Evolutionary conservation across 2,888 invertebrate species (phyloP).

Genomic region (Sarcophaga carnaria): DNA sequence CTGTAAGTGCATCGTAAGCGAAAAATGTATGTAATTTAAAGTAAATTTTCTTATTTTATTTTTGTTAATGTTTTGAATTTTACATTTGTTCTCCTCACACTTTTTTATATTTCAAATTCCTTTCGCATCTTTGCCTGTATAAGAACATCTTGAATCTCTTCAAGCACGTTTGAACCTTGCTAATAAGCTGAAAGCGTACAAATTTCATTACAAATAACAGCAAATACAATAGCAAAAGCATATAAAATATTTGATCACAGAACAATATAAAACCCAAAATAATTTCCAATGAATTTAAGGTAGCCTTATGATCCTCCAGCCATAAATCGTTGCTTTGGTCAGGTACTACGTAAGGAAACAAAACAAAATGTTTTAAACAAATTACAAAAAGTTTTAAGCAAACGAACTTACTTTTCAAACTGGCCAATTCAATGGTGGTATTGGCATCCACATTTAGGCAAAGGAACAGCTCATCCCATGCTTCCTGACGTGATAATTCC

Average conservation of each 20-base stretch:
- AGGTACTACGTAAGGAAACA: slow-evolving; percentile 37
- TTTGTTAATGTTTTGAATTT: too few species aligned
- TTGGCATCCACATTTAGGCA: slow-evolving; percentile 69
- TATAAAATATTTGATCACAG: slow-evolving; percentile 67
- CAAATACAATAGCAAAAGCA: slow-evolving; percentile 62
- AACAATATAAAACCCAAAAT: slow-evolving; percentile 67
- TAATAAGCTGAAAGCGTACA: slow-evolving; percentile 41
- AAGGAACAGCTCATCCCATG: slow-evolving; percentile 69
- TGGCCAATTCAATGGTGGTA: slow-evolving; percentile 69
- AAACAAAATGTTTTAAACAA: not conserved
- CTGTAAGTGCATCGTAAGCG: too few species aligned
- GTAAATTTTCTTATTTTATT: too few species aligned
- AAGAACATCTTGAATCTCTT: too few species aligned
- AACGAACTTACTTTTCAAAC: slow-evolving; percentile 60
- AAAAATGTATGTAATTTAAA: too few species aligned
- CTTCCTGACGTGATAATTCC: slow-evolving; percentile 59
- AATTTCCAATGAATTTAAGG: slow-evolving; percentile 65
- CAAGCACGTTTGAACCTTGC: not conserved
- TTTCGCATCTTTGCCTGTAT: too few species aligned
- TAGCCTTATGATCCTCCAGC: slow-evolving; percentile 67
- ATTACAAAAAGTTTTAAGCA: not conserved
- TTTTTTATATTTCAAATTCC: too few species aligned
- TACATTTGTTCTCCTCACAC: too few species aligned
- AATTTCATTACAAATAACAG: slow-evolving; percentile 55
- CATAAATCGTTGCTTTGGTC: slow-evolving; percentile 53